These are phyloP conservation scores for Corythornis cristatus DNA, from an alignment of 2,113 vertebrate species.

Conservation along the genomic window DNA sequence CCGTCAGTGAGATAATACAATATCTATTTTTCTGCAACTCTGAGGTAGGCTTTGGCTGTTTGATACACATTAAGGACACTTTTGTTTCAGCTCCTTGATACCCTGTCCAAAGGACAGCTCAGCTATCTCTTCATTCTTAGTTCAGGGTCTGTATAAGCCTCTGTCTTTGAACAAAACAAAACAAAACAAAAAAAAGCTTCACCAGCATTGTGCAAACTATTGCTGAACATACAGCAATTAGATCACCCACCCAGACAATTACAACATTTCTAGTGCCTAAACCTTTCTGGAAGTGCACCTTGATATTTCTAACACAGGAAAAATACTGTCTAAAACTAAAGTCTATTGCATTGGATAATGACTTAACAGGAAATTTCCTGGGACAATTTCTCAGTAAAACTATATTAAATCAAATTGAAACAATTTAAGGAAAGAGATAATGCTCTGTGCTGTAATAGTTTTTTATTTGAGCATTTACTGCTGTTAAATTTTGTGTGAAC, in stretches of 20 bases:
- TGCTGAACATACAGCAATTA: neutral
- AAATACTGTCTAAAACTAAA: neutral
- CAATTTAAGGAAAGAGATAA: neutral
- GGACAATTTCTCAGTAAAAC: neutral
- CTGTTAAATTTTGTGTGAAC: neutral
- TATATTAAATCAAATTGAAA: conserved; percentile 7
- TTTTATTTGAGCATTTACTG: neutral
- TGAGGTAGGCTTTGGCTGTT: neutral
- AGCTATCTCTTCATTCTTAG: neutral
- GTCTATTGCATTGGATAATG: neutral
- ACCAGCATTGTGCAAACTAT: neutral
- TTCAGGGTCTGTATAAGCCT: neutral
- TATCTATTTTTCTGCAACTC: neutral
- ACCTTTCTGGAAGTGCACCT: neutral
- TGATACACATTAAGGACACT: neutral
- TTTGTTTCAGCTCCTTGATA: neutral
- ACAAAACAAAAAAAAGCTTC: accelerated
- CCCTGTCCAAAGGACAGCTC: neutral
- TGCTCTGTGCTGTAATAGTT: neutral
- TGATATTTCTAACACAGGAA: neutral
- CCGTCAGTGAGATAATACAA: conserved; percentile 28
- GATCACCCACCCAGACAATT: neutral
- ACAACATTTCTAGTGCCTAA: neutral
- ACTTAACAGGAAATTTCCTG: neutral
- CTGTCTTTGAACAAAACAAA: neutral